Evolutionary conservation across 1,140 invertebrate genomes (phyloP).

Genomic region (Pararge aegeria): DNA sequence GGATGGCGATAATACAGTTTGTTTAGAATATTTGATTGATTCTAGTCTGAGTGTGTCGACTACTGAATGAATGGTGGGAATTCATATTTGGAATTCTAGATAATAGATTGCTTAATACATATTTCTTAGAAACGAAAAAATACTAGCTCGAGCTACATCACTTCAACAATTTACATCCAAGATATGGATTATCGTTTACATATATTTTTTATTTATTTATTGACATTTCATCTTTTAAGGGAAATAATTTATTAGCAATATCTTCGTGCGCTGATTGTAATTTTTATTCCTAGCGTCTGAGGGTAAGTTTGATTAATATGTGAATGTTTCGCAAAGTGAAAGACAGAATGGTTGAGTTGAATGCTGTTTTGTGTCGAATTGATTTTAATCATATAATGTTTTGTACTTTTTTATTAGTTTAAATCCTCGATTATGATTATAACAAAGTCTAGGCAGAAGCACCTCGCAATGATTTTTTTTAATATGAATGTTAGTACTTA

Average conservation of each 20-base stretch:
- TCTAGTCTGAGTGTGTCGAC: slow-evolving; percentile 70
- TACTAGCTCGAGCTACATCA: background rate
- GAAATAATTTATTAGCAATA: slow-evolving; percentile 34
- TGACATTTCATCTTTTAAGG: slow-evolving; percentile 34
- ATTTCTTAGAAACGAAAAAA: no score
- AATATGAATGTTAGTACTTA: slow-evolving; percentile 36
- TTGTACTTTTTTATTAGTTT: slow-evolving; percentile 11
- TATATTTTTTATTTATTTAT: slow-evolving; percentile 45
- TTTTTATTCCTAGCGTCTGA: slow-evolving; percentile 15
- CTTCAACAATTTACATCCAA: slow-evolving; percentile 10
- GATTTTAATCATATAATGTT: background rate
- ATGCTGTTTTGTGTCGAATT: slow-evolving; percentile 19
- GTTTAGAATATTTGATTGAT: slow-evolving; percentile 58
- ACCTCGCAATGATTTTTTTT: slow-evolving; percentile 30
- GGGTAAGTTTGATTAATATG: slow-evolving; percentile 19
- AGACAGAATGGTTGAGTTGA: slow-evolving; percentile 16
- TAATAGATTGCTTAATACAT: slow-evolving; percentile 8
- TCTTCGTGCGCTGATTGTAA: slow-evolving; percentile 24
- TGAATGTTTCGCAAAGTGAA: slow-evolving; percentile 20
- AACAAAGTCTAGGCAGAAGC: slow-evolving; percentile 15
- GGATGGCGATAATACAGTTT: slow-evolving; percentile 50
- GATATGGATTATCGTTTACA: slow-evolving; percentile 19
- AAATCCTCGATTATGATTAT: slow-evolving; percentile 7
- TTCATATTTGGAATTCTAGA: slow-evolving; percentile 6
- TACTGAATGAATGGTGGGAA: slow-evolving; percentile 58